Conservation (phyloP, 1,140 invertebrate genomes). For the Drosophila burlai region DNA sequence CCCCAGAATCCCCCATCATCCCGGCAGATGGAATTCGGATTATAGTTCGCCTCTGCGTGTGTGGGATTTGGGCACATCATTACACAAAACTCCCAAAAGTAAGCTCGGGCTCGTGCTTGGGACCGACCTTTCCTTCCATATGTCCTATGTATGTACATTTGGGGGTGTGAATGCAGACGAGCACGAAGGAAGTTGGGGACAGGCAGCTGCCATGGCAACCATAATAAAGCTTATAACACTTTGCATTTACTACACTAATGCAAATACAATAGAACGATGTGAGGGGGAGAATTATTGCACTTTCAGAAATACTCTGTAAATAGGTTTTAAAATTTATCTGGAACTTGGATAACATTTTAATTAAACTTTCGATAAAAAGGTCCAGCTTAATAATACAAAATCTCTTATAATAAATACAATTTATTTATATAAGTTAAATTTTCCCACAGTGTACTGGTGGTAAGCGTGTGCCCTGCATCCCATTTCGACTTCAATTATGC, state of each 20-base stretch:
- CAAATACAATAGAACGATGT: constrained; percentile 72
- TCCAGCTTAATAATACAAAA: neutral
- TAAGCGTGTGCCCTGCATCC: constrained; percentile 21
- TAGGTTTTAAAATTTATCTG: neutral
- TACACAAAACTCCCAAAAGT: constrained; percentile 77
- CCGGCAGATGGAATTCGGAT: constrained; percentile 45
- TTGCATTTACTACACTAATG: constrained; percentile 83
- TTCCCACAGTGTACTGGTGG: constrained; percentile 10
- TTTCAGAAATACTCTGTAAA: neutral
- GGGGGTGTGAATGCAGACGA: constrained; percentile 6
- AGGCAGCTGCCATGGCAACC: constrained; percentile 49
- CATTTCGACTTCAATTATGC: constrained; percentile 72
- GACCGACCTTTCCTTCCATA: constrained; percentile 30
- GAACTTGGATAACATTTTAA: neutral
- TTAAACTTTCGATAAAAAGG: neutral
- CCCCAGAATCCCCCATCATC: constrained; percentile 1
- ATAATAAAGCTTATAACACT: constrained; percentile 83
- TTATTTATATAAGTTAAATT: neutral
- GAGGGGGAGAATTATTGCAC: constrained; percentile 1
- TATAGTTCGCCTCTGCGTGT: constrained; percentile 53
- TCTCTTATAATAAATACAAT: neutral
- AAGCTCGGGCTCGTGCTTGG: constrained; percentile 49
- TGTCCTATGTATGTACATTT: neutral
- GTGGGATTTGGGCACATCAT: constrained; percentile 77
- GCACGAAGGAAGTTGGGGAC: neutral